Evolutionary conservation across 1,140 invertebrate species (phyloP).

Genomic region (Drosophila punjabiensis): DNA sequence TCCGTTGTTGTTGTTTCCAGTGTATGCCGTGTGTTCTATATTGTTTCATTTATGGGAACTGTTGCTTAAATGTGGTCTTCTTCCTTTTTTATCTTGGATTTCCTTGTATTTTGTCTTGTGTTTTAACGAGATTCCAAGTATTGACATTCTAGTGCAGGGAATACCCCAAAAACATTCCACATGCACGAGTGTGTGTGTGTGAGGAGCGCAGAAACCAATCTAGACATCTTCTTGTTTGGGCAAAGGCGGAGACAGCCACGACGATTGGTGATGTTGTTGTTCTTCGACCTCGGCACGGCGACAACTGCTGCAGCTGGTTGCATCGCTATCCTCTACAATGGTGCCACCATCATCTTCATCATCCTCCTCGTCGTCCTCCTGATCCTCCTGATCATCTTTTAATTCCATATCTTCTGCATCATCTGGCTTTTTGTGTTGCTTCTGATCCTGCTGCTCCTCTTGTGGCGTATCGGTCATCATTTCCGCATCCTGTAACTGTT

Average conservation of each 20-base stretch:
- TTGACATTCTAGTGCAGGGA: too few species aligned
- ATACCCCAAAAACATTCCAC: slow-evolving; percentile 1
- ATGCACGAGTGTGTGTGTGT: slow-evolving; percentile 3
- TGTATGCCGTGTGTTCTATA: neutral
- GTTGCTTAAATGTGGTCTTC: neutral
- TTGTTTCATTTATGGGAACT: slow-evolving; percentile 2
- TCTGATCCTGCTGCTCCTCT: slow-evolving; percentile 13
- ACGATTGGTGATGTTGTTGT: slow-evolving; percentile 26
- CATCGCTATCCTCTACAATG: slow-evolving; percentile 75
- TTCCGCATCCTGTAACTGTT: slow-evolving; percentile 45
- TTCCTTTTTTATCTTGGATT: too few species aligned
- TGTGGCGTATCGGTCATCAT: slow-evolving; percentile 45
- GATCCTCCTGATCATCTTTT: slow-evolving; percentile 15
- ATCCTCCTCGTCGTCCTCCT: slow-evolving; percentile 8
- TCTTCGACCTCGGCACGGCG: slow-evolving; percentile 64
- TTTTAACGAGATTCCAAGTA: slow-evolving; percentile 1
- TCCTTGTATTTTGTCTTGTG: neutral
- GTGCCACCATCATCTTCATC: slow-evolving; percentile 61
- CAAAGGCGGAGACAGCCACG: neutral
- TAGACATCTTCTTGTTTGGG: slow-evolving; percentile 9
- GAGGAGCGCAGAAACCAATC: neutral
- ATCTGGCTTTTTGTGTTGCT: neutral
- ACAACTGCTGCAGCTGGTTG: slow-evolving; percentile 73
- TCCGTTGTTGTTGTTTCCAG: neutral
- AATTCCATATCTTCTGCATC: slow-evolving; percentile 6